These are phyloP conservation scores for Boulengeromyrus knoepffleri DNA, from an alignment of 2,113 vertebrate genomes.

Conservation along the genomic window DNA sequence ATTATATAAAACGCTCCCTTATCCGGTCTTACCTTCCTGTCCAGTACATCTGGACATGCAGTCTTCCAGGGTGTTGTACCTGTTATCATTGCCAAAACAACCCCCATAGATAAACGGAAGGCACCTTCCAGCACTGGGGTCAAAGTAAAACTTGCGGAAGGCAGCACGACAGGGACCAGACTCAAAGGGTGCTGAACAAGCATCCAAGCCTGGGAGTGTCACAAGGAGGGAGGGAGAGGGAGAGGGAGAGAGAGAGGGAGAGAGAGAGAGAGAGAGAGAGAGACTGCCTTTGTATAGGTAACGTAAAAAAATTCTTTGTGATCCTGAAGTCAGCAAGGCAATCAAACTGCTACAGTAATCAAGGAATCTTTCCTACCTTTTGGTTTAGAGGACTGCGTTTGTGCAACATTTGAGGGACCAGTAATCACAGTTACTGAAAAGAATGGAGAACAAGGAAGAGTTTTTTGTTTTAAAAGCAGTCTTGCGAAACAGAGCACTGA, in stretches of 20 bases:
- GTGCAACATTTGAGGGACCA: background rate
- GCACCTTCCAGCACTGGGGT: conserved; percentile 33
- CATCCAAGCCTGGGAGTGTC: conserved; percentile 8
- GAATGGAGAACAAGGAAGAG: background rate
- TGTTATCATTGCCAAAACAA: conserved; percentile 55
- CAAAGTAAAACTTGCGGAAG: conserved; percentile 43
- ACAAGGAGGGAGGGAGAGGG: background rate
- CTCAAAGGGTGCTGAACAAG: conserved; percentile 28
- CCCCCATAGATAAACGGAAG: conserved; percentile 50
- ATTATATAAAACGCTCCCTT: background rate
- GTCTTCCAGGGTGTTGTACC: conserved; percentile 35
- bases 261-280: background rate
- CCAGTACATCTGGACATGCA: conserved; percentile 47
- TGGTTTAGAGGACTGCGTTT: background rate
- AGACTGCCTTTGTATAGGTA: background rate
- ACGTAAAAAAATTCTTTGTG: background rate
- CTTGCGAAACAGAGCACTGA: background rate
- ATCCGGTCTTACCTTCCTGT: conserved; percentile 14
- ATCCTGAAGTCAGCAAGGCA: background rate
- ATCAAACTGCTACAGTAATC: background rate
- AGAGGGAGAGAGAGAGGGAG: background rate
- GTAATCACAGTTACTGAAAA: background rate
- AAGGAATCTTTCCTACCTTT: background rate
- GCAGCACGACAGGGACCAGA: conserved; percentile 45
- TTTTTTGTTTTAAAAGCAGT: background rate